These are phyloP conservation scores for Pardosa pseudoannulata DNA, from an alignment of 2,888 invertebrate genomes.

Conservation along the genomic window DNA sequence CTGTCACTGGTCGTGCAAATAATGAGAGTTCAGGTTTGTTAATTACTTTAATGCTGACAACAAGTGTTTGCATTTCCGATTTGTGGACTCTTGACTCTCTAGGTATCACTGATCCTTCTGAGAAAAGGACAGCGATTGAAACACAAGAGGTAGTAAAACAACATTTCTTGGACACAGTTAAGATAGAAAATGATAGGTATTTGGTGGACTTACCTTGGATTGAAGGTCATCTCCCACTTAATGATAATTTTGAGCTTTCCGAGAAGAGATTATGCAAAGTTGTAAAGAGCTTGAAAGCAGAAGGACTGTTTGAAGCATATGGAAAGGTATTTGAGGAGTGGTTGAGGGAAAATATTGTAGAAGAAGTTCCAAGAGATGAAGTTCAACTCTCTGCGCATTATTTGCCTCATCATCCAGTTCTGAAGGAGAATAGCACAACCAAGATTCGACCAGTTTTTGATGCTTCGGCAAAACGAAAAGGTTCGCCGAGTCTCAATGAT, in stretches of 20 bases:
- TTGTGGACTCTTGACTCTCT: background rate
- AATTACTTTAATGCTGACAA: no score
- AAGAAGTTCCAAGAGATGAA: background rate
- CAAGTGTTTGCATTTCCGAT: no score
- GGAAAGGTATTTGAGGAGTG: background rate
- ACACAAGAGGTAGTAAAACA: background rate
- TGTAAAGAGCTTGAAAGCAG: background rate
- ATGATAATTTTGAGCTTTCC: background rate
- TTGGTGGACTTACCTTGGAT: background rate
- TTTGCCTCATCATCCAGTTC: background rate
- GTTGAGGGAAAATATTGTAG: background rate
- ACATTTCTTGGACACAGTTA: background rate
- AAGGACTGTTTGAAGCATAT: background rate
- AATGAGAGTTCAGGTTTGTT: no score
- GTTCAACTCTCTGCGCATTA: background rate
- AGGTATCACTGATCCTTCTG: background rate
- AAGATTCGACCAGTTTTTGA: background rate
- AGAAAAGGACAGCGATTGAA: background rate
- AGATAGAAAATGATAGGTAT: background rate
- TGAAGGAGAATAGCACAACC: background rate
- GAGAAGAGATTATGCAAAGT: background rate
- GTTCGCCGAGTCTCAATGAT: background rate
- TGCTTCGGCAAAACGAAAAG: constrained; percentile 2
- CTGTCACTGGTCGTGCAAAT: no score
- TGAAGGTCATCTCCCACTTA: background rate